Conservation (phyloP, 2,113 vertebrate species). For the Plotosus lineatus region DNA sequence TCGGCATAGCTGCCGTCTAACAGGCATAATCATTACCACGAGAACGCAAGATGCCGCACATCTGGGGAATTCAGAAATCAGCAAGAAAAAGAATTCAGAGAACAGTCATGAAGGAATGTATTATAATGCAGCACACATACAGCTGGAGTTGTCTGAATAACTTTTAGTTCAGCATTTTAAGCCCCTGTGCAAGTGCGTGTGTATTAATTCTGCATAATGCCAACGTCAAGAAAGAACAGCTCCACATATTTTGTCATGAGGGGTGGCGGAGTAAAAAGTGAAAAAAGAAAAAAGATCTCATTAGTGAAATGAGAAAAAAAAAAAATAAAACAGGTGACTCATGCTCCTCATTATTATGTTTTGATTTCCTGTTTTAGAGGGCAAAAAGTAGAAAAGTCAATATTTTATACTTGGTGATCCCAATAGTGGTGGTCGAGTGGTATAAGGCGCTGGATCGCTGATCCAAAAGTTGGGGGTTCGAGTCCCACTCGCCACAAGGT, state of each 20-base stretch:
- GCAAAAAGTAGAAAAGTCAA: slow-evolving; percentile 6
- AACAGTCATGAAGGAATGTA: neutral
- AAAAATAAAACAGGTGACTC: no score
- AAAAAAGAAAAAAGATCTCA: slow-evolving; percentile 26
- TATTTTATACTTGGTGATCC: neutral
- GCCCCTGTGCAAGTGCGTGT: slow-evolving; percentile 21
- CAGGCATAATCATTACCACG: neutral
- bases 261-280: slow-evolving; percentile 5
- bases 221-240: slow-evolving; percentile 17
- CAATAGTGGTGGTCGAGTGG: no score
- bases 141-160: slow-evolving; percentile 22
- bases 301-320: slow-evolving; percentile 28
- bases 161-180: slow-evolving; percentile 28
- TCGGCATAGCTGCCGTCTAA: neutral
- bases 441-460: no score
- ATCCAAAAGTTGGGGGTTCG: no score
- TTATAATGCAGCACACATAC: no score
- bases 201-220: slow-evolving; percentile 33
- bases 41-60: neutral
- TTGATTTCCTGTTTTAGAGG: slow-evolving; percentile 13
- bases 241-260: slow-evolving; percentile 34
- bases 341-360: no score
- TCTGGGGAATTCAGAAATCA: neutral
- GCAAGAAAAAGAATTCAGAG: neutral
- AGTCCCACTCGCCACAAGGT: no score